phyloP scores from a whole-genome alignment of 2,113 vertebrate genomes.

The Centropristis striata region DNA sequence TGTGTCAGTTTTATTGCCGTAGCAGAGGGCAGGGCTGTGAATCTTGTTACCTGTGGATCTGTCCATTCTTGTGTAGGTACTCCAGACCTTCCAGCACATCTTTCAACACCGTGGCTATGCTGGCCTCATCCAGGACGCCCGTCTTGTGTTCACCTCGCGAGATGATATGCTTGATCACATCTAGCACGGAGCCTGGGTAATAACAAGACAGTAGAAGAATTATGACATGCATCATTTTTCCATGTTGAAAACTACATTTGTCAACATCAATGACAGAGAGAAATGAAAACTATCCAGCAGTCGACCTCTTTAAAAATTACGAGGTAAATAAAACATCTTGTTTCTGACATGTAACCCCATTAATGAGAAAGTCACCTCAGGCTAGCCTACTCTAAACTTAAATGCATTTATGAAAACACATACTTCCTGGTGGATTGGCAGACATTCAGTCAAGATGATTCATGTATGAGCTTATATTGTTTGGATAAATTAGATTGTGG shows the following conservation, averaged over 20 bases:
- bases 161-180: conserved; percentile 98
- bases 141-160: conserved; percentile 95
- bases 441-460: conserved; percentile 44
- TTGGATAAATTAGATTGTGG: conserved; percentile 58
- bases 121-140: conserved; percentile 94
- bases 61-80: conserved; percentile 97
- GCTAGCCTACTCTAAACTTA: conserved; percentile 31
- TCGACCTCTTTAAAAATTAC: not conserved
- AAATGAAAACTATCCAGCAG: not conserved
- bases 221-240: conserved; percentile 1
- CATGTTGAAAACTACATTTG: conserved; percentile 13
- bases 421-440: conserved; percentile 48
- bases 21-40: not conserved
- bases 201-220: conserved; percentile 22
- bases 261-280: conserved; percentile 8
- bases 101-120: conserved; percentile 94
- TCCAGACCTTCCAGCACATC: conserved; percentile 96
- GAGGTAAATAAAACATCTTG: conserved; percentile 14
- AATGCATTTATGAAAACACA: conserved; percentile 56
- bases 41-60: conserved; percentile 93
- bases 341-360: conserved; percentile 20
- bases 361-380: conserved; percentile 34
- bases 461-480: conserved; percentile 41
- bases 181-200: conserved; percentile 92
- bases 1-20: conserved; percentile 11